These are phyloP conservation scores for Acrossocheilus fasciatus DNA, from an alignment of 2,797 vertebrate genomes.

Conservation along the genomic window DNA sequence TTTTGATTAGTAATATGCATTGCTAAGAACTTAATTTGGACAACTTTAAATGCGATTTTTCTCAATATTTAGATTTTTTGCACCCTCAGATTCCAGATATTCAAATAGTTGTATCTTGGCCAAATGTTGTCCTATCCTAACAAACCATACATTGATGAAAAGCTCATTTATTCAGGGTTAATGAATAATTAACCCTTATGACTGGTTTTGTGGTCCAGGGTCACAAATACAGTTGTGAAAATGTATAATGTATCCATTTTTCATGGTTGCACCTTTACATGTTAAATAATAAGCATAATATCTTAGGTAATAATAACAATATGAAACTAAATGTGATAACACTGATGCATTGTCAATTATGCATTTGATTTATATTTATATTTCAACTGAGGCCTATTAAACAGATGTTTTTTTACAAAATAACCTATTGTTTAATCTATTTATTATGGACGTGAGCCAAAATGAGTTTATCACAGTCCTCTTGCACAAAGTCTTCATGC, in stretches of 20 bases:
- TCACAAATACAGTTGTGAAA: background rate
- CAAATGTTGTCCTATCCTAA: no score
- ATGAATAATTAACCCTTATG: no score
- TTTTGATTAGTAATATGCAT: no score
- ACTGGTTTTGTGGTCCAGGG: no score
- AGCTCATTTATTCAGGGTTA: no score
- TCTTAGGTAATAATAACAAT: background rate
- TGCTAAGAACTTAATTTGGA: no score
- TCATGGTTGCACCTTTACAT: background rate
- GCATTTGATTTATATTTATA: background rate
- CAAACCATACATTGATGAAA: no score
- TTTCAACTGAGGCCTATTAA: background rate
- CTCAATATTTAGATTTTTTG: no score
- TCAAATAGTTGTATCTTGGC: no score
- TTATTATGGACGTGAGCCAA: conserved; percentile 11
- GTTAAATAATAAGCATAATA: background rate
- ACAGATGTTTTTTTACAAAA: background rate
- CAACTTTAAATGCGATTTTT: no score
- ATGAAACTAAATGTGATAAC: background rate
- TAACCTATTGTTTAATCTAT: conserved; percentile 20
- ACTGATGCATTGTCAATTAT: background rate
- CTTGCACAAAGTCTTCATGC: conserved; percentile 23
- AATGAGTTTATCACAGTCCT: conserved; percentile 18
- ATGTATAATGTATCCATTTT: background rate
- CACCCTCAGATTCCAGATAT: no score